These are phyloP conservation scores for Cephus runcator DNA, from an alignment of 2,888 invertebrate species.

Conservation along the genomic window DNA sequence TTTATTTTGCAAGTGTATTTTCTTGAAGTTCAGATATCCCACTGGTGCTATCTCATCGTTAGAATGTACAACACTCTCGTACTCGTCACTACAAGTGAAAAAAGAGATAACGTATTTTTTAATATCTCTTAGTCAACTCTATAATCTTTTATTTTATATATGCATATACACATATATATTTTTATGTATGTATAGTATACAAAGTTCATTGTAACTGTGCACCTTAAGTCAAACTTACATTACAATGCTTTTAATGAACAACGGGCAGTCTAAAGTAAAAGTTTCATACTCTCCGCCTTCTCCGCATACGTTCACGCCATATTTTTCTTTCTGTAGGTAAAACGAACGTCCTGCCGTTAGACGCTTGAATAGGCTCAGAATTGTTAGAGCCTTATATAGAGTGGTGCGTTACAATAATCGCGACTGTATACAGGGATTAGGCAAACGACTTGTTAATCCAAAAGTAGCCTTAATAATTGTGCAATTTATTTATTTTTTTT, in stretches of 20 bases:
- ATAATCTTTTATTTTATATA: slow-evolving; percentile 1
- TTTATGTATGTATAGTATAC: background rate
- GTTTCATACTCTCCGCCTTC: slow-evolving; percentile 99
- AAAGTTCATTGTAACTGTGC: slow-evolving; percentile 17
- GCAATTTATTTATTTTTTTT: background rate
- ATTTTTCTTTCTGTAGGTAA: slow-evolving; percentile 81
- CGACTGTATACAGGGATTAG: background rate
- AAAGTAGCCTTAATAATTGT: background rate
- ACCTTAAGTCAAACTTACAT: slow-evolving; percentile 75
- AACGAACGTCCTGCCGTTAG: slow-evolving; percentile 33
- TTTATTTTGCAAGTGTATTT: slow-evolving; percentile 81
- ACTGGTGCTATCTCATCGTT: slow-evolving; percentile 95
- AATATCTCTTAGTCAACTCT: slow-evolving; percentile 15
- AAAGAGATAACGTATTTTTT: slow-evolving; percentile 23
- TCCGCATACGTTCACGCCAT: slow-evolving; percentile 94
- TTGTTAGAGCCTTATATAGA: background rate
- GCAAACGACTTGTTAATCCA: background rate
- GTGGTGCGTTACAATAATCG: background rate
- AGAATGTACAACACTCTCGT: slow-evolving; percentile 88
- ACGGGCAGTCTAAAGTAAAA: slow-evolving; percentile 95
- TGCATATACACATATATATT: slow-evolving; percentile 19
- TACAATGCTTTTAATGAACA: slow-evolving; percentile 89
- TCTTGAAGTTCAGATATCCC: slow-evolving; percentile 89
- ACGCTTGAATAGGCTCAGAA: background rate
- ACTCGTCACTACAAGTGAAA: slow-evolving; percentile 77